Evolutionary conservation across 2,888 invertebrate species (phyloP).

Genomic region (Ormyrus thymus): DNA sequence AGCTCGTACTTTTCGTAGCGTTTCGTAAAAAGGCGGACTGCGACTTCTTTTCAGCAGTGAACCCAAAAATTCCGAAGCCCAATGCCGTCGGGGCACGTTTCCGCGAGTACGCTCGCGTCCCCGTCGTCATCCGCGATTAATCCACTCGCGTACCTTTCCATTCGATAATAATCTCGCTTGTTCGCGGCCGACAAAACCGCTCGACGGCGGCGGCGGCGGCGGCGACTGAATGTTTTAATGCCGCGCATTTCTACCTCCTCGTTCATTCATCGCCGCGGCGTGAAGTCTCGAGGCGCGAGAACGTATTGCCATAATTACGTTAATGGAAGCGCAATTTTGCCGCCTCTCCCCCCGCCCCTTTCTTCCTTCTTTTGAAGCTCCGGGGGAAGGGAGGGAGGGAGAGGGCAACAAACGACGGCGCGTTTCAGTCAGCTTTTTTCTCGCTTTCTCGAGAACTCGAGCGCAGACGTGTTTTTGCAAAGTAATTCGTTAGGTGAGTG

Average conservation of each 20-base stretch:
- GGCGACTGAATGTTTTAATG: conserved; percentile 18
- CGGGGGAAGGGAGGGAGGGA: not conserved
- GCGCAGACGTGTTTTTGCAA: conserved; percentile 12
- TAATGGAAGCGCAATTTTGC: conserved; percentile 41
- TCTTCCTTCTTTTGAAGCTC: too few relatives aligned
- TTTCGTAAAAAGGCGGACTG: too few relatives aligned
- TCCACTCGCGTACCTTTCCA: conserved; percentile 34
- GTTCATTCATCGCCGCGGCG: not conserved
- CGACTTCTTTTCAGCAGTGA: too few relatives aligned
- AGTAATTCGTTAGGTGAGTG: conserved; percentile 16
- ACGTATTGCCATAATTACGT: conserved; percentile 45
- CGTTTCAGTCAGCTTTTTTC: not conserved
- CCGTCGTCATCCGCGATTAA: conserved; percentile 11
- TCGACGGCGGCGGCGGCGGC: not conserved
- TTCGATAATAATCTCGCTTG: conserved; percentile 34
- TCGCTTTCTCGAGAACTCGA: not conserved
- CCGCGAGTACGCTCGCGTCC: too few relatives aligned
- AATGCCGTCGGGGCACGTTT: too few relatives aligned
- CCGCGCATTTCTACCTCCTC: conserved; percentile 31
- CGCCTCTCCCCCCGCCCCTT: not conserved
- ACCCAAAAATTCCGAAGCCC: too few relatives aligned
- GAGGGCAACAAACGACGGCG: conserved; percentile 2
- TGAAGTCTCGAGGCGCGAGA: not conserved
- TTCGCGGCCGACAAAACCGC: not conserved
- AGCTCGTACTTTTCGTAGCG: too few relatives aligned